A percentile compares a stretch with the other conserved stretches of the same genome.
These are phyloP conservation scores for Rousettus leschenaultii DNA, from an alignment of 2,113 vertebrate genomes.

Conservation along the genomic window DNA sequence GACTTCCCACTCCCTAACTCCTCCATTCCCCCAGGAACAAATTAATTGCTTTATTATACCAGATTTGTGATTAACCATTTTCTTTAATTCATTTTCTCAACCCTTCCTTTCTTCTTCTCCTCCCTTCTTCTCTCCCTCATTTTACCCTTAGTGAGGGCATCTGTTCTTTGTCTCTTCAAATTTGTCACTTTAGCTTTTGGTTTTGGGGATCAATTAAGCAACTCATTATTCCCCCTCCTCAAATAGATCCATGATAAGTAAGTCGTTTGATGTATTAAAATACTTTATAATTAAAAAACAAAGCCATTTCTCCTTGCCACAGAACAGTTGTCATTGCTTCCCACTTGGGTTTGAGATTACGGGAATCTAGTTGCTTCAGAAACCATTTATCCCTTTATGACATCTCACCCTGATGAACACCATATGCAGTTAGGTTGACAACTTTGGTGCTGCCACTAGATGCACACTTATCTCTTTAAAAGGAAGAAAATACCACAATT, in stretches of 20 bases:
- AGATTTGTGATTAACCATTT: background rate
- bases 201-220: slow-evolving; percentile 1
- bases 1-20: background rate
- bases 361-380: background rate
- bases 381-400: background rate
- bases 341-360: background rate
- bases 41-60: background rate
- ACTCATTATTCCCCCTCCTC: background rate
- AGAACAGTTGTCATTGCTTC: background rate
- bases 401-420: background rate
- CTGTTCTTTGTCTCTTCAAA: slow-evolving; percentile 16
- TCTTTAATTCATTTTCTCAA: slow-evolving; percentile 20
- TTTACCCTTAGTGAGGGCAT: background rate
- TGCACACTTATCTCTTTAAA: background rate
- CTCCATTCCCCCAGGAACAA: background rate
- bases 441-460: background rate
- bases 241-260: background rate
- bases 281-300: background rate
- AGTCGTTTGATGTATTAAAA: slow-evolving; percentile 14
- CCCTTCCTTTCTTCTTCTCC: too few relatives aligned
- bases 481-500: slow-evolving; percentile 17
- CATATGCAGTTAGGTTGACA: background rate
- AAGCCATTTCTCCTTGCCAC: background rate
- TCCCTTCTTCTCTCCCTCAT: background rate
- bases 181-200: slow-evolving; percentile 36